These are phyloP conservation scores for Tenodera sinensis DNA, from an alignment of 2,888 invertebrate genomes.

Conservation along the genomic window DNA sequence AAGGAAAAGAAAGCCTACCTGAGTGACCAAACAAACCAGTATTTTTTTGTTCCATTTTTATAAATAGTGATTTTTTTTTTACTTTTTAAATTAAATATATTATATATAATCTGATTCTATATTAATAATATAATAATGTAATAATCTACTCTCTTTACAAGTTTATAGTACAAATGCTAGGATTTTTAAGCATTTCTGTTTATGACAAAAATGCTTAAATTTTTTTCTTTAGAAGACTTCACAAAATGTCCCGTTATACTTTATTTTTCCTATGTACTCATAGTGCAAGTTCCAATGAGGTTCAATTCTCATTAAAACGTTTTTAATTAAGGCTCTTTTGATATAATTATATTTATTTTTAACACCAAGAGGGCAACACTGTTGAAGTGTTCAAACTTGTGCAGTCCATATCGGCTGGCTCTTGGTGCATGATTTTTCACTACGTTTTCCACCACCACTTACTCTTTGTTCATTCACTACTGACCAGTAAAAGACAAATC, in stretches of 20 bases:
- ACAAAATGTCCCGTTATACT: slow-evolving; percentile 8
- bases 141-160: slow-evolving; percentile 24
- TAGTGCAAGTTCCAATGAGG: neutral
- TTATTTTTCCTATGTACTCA: neutral
- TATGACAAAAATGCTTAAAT: slow-evolving; percentile 12
- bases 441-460: neutral
- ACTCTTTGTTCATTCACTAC: neutral
- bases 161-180: slow-evolving; percentile 25
- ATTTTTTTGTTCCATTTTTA: slow-evolving; percentile 21
- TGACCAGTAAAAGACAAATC: neutral
- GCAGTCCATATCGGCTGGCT: neutral
- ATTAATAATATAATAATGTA: slow-evolving; percentile 25
- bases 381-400: neutral
- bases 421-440: neutral
- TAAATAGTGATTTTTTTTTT: slow-evolving; percentile 17
- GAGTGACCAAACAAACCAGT: slow-evolving; percentile 16
- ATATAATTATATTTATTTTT: neutral
- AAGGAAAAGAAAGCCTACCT: slow-evolving; percentile 8
- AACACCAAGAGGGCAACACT: neutral
- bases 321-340: slow-evolving; percentile 10
- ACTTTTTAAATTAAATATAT: slow-evolving; percentile 30
- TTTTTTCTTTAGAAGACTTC: slow-evolving; percentile 5
- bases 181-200: slow-evolving; percentile 18
- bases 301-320: slow-evolving; percentile 2
- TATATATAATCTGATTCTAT: slow-evolving; percentile 28